A percentile compares a stretch with the other conserved stretches of the same genome.
Conservation (phyloP, 2,113 vertebrate genomes). For the Otocyon megalotis region DNA sequence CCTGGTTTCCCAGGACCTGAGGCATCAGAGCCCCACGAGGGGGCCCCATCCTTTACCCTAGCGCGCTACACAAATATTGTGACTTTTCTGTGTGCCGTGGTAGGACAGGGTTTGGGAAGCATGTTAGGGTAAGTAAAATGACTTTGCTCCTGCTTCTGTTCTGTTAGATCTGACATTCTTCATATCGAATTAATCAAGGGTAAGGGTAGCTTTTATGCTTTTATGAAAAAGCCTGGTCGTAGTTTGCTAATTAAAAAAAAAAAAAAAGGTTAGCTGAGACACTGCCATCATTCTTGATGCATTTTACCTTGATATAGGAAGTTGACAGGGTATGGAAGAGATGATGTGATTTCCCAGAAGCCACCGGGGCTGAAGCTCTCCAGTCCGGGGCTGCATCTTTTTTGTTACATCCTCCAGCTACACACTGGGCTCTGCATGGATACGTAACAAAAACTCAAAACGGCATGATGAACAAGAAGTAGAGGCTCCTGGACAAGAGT, state of each 20-base stretch:
- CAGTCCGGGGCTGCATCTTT: neutral
- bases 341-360: neutral
- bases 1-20: neutral
- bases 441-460: neutral
- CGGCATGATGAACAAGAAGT: neutral
- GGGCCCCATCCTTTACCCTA: neutral
- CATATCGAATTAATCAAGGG: neutral
- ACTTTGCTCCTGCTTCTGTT: neutral
- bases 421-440: neutral
- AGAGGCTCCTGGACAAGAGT: neutral
- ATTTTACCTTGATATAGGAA: neutral
- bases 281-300: neutral
- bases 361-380: neutral
- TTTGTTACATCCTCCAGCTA: no score
- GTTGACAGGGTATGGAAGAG: neutral
- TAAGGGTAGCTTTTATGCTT: neutral
- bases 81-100: neutral
- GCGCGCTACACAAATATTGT: accelerated
- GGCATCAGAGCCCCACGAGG: no score
- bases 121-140: neutral
- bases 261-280: neutral
- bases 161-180: neutral
- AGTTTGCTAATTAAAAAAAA: neutral
- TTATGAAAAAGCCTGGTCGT: neutral
- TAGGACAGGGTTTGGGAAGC: neutral